These are phyloP conservation scores for Galerucella calmariensis DNA, from an alignment of 2,888 invertebrate genomes.

Conservation along the genomic window DNA sequence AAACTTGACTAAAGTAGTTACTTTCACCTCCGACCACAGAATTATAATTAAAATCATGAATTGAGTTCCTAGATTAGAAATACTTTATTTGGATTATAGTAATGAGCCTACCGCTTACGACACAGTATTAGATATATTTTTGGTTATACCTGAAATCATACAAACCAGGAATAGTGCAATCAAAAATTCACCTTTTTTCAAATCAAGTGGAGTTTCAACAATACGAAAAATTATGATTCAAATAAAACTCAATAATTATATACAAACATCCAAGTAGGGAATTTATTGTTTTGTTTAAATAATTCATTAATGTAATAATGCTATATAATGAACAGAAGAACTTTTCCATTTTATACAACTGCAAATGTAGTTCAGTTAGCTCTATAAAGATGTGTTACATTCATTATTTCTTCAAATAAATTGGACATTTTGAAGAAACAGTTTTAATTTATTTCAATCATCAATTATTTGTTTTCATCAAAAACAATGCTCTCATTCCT, in stretches of 20 bases:
- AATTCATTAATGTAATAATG: neutral
- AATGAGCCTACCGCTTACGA: no score
- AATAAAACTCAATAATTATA: neutral
- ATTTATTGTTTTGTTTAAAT: neutral
- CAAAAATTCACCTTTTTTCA: neutral
- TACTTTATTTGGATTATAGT: no score
- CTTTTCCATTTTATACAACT: neutral
- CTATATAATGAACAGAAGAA: neutral
- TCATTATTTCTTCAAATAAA: neutral
- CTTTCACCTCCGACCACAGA: neutral
- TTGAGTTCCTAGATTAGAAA: no score
- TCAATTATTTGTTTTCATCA: neutral
- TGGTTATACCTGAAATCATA: conserved; percentile 1
- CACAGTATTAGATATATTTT: neutral
- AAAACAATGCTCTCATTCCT: neutral
- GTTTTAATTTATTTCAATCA: neutral
- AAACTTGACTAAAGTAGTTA: neutral
- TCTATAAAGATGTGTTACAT: conserved; percentile 6
- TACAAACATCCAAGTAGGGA: neutral
- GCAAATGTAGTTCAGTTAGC: neutral
- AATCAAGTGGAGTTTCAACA: neutral
- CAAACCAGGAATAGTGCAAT: neutral
- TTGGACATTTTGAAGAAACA: neutral
- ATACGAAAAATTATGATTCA: neutral
- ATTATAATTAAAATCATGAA: neutral